phyloP scores from a whole-genome alignment of 2,888 invertebrate species.

The Hirtodrosophila confusa region DNA sequence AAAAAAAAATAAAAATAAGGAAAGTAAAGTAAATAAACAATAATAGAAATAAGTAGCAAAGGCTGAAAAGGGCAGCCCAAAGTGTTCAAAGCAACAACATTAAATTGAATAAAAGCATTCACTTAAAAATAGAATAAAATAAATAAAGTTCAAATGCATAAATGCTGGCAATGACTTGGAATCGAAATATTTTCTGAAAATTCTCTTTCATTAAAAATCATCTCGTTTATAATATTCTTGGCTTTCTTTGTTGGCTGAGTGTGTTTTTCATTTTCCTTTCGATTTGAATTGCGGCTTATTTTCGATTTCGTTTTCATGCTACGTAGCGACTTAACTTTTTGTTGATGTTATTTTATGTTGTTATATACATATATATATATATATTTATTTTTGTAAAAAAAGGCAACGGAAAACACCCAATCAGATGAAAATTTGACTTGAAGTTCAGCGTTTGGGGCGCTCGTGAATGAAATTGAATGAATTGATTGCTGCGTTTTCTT shows the following conservation, averaged over 20 bases:
- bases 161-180: slow-evolving; percentile 16
- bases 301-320: slow-evolving; percentile 39
- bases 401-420: slow-evolving; percentile 36
- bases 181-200: not conserved
- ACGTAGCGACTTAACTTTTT: slow-evolving; percentile 26
- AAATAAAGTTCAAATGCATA: slow-evolving; percentile 13
- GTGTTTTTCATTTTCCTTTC: slow-evolving; percentile 28
- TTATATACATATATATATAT: no score
- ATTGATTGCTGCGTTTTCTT: slow-evolving; percentile 56
- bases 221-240: slow-evolving; percentile 38
- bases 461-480: slow-evolving; percentile 48
- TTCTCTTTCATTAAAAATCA: slow-evolving; percentile 36
- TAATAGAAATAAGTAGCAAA: not conserved
- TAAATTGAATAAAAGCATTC: slow-evolving; percentile 42
- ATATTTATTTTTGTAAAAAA: not conserved
- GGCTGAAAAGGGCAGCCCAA: not conserved
- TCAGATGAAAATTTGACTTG: slow-evolving; percentile 40
- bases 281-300: slow-evolving; percentile 50
- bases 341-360: slow-evolving; percentile 16
- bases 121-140: not conserved
- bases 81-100: slow-evolving; percentile 11
- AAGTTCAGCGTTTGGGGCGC: slow-evolving; percentile 39
- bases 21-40: no score
- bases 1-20: slow-evolving; percentile 7
- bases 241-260: slow-evolving; percentile 5